Evolutionary conservation across 1,140 invertebrate species (phyloP).

Genomic region (Cheumatopsyche charites): DNA sequence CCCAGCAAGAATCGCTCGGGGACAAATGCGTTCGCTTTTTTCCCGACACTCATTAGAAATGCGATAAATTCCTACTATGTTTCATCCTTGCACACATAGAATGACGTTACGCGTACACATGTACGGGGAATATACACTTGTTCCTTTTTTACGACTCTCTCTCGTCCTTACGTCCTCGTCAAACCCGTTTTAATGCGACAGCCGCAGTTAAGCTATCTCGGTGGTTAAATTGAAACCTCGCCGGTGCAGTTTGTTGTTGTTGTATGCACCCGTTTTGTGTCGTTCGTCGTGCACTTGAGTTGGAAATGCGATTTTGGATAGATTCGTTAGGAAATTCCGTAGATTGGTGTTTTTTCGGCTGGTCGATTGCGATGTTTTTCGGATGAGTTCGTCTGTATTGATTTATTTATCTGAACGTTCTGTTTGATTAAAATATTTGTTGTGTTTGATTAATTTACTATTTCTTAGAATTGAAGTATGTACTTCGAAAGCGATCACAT

Average conservation of each 20-base stretch:
- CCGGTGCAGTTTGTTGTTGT: slow-evolving; percentile 25
- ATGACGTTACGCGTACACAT: background rate
- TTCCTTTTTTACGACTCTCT: background rate
- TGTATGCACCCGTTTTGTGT: slow-evolving; percentile 17
- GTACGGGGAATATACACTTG: background rate
- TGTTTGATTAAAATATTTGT: no score
- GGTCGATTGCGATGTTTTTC: no score
- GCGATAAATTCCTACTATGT: slow-evolving; percentile 8
- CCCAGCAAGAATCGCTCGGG: no score
- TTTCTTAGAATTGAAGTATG: no score
- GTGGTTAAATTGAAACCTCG: slow-evolving; percentile 23
- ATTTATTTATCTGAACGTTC: no score
- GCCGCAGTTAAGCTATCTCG: slow-evolving; percentile 19
- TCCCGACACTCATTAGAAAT: background rate
- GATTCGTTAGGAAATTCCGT: no score
- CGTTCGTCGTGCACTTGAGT: background rate
- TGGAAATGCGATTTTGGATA: no score
- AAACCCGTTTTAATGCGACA: slow-evolving; percentile 30
- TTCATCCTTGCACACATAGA: background rate
- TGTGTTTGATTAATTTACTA: no score
- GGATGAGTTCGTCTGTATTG: no score
- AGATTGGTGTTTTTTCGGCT: no score
- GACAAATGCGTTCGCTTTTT: no score
- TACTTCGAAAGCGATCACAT: no score
- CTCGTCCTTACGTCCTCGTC: slow-evolving; percentile 23